Base-by-base conservation (phyloP, 2,113 vertebrate species). In the Muntiacus reevesi region DNA sequence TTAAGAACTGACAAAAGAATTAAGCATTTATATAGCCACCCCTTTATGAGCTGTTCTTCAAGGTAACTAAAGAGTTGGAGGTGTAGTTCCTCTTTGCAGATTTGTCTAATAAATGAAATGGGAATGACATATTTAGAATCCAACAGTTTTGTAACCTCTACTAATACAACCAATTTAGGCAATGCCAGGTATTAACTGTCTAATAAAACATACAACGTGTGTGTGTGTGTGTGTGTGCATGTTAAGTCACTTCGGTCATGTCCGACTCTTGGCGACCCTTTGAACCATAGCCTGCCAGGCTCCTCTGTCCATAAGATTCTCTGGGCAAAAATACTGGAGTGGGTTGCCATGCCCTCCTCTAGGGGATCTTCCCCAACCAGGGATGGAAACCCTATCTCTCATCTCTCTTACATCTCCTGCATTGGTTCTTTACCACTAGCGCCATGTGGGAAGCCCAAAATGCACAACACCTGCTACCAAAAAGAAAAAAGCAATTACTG, bases 1-100 rank as follows among this genome's bases (percentile, higher is more conserved):
- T 94, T 89, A 7, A 87, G 83, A 88, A 85, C 19, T 76, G 79
- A 21, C 23, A 71, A 81, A 71, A 94, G 81, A 86, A 91, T 57
- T 28, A 57, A 94, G 33, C 45, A 57, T 50, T 50, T 52, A 50
- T 40, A 40, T 52, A 59, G 1, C 13, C 19, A 92, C 47, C 59
- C 9, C 76, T 62, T 6, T 36, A 94, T 10, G 30, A 96, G 94
- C 33, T 91, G 2, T 36, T 92, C 54, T 81, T 50, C 23, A 86
- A 57, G 45, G 54, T 76, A 89, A 94, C 15, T 15, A n/a, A 93
- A 36, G 40, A 55, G 17, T 71, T 57, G 16, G 50, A 88, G 55
- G 45, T 30, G 1, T 87, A 71, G 36, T 28, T 84, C 62, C 30
- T 95, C 27, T 54, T 30, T 43, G 14, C 74, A 47, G 16, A 54